These are phyloP conservation scores for Himantopus leucocephalus DNA, from an alignment of 2,113 vertebrate genomes.

Conservation along the genomic window DNA sequence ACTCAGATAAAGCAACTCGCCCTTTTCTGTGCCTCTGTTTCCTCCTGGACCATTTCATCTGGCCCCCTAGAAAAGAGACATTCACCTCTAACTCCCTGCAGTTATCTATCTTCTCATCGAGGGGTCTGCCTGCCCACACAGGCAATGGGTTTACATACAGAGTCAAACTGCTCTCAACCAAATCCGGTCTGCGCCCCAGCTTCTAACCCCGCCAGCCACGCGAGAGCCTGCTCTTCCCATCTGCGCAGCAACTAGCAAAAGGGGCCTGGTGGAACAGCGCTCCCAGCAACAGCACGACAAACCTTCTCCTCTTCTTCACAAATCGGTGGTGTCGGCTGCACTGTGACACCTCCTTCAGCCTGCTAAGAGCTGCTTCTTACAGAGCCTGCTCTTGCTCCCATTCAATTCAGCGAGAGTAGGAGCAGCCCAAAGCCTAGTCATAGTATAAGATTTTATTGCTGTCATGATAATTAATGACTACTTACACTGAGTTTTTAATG, in stretches of 20 bases:
- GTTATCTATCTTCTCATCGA: neutral
- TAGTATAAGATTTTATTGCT: neutral
- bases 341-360: neutral
- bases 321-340: neutral
- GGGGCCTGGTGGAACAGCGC: fast-evolving
- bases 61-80: neutral
- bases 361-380: neutral
- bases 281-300: neutral
- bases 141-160: neutral
- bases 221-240: neutral
- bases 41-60: neutral
- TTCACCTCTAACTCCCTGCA: neutral
- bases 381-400: neutral
- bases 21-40: neutral
- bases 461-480: neutral
- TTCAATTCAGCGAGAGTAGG: conserved; percentile 6
- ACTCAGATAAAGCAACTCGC: neutral
- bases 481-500: conserved; percentile 12
- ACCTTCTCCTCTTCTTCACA: neutral
- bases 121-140: neutral
- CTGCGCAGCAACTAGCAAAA: neutral
- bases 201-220: neutral
- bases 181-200: neutral
- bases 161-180: neutral
- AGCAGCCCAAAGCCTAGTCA: neutral